A percentile compares a stretch with the other conserved stretches of the same genome.
These are phyloP conservation scores for Carterocephalus palaemon DNA, from an alignment of 2,888 invertebrate species.

Conservation along the genomic window DNA sequence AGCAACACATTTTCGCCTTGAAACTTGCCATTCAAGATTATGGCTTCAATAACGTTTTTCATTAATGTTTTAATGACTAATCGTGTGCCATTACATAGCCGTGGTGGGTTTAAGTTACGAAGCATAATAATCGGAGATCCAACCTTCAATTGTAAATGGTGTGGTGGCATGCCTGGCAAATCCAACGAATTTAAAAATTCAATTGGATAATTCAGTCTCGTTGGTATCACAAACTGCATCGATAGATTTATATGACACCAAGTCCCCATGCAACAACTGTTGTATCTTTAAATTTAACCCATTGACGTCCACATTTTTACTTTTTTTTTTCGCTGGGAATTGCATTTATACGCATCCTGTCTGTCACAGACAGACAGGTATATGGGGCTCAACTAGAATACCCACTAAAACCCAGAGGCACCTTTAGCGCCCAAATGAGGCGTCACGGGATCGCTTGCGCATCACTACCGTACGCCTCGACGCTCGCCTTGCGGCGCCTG, in stretches of 20 bases:
- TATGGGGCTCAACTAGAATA: too few relatives aligned
- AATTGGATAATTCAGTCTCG: conserved; percentile 33
- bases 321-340: too few relatives aligned
- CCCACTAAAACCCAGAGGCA: too few relatives aligned
- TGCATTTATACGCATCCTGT: too few relatives aligned
- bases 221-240: conserved; percentile 30
- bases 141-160: conserved; percentile 36
- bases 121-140: conserved; percentile 35
- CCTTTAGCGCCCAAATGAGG: too few relatives aligned
- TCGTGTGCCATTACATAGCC: conserved; percentile 32
- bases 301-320: conserved; percentile 40
- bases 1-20: conserved; percentile 18
- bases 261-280: conserved; percentile 29
- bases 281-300: conserved; percentile 31
- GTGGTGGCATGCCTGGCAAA: conserved; percentile 33
- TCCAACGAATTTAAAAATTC: conserved; percentile 38
- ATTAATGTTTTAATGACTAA: conserved; percentile 23
- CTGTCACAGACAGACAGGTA: too few relatives aligned
- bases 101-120: conserved; percentile 39
- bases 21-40: conserved; percentile 29
- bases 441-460: too few relatives aligned
- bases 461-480: too few relatives aligned
- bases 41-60: conserved; percentile 24
- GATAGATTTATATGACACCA: conserved; percentile 31
- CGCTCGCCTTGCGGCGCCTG: too few relatives aligned